These are phyloP conservation scores for Lagenorhynchus albirostris DNA, from an alignment of 2,113 vertebrate species.

Conservation along the genomic window DNA sequence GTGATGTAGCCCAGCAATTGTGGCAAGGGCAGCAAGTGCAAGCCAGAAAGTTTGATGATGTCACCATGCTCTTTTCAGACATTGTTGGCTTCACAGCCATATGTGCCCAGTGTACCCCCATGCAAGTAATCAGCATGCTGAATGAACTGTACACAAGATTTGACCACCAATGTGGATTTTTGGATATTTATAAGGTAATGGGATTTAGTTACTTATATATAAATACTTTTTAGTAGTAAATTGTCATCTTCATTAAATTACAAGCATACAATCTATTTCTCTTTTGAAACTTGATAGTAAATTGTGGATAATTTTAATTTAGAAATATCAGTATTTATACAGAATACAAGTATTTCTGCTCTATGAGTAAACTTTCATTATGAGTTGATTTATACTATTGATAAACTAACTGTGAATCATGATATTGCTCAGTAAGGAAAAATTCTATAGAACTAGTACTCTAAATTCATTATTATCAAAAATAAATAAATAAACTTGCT, in stretches of 20 bases:
- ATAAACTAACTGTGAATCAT: neutral
- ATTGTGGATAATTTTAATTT: neutral
- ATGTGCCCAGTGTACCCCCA: slow-evolving; percentile 97
- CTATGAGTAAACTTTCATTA: neutral
- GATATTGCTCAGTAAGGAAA: neutral
- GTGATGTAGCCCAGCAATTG: slow-evolving; percentile 95
- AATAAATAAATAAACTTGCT: neutral
- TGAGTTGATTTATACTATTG: neutral
- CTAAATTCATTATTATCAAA: neutral
- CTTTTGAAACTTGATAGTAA: neutral
- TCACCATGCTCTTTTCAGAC: slow-evolving; percentile 99
- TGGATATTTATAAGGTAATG: slow-evolving; percentile 98
- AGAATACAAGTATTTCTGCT: neutral
- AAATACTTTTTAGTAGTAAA: neutral
- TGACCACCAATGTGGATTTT: slow-evolving; percentile 97
- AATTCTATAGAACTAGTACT: neutral
- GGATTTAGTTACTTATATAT: neutral
- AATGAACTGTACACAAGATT: slow-evolving; percentile 98
- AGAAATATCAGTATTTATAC: neutral
- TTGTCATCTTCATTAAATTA: neutral
- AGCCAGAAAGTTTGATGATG: slow-evolving; percentile 96
- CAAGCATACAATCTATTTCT: neutral
- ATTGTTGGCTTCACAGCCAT: slow-evolving; percentile 99
- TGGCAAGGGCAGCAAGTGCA: slow-evolving; percentile 97
- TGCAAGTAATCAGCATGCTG: slow-evolving; percentile 99